phyloP scores from a whole-genome alignment of 1,140 invertebrate genomes.

The Pseudomyrmex dendroicus region DNA sequence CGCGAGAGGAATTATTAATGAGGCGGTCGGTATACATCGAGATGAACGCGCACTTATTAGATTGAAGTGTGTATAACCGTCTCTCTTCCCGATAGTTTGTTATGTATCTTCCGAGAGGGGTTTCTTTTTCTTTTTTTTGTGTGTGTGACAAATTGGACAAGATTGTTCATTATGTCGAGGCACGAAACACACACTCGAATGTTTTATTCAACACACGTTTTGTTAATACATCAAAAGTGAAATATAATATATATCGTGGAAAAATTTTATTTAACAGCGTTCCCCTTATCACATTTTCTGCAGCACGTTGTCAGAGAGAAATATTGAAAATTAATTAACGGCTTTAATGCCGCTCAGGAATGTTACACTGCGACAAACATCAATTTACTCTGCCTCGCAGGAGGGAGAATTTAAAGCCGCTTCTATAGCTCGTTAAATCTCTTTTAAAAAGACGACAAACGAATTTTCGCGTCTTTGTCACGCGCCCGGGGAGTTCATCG shows the following conservation, averaged over 20 bases:
- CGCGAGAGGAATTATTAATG: slow-evolving; percentile 51
- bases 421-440: slow-evolving; percentile 1
- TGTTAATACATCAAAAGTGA: too few species aligned
- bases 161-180: neutral
- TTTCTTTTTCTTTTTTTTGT: neutral
- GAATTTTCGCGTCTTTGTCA: neutral
- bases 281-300: neutral
- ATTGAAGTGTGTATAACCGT: neutral
- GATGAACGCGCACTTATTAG: neutral
- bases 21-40: neutral
- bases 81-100: neutral
- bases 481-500: neutral
- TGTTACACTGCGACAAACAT: neutral
- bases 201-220: too few species aligned
- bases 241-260: neutral
- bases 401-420: neutral
- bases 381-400: neutral
- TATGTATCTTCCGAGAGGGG: neutral
- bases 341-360: neutral
- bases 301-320: neutral
- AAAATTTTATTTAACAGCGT: too few species aligned
- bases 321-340: neutral
- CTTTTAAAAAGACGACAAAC: neutral
- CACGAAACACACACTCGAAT: neutral
- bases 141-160: neutral